These are phyloP conservation scores for Carassius carassius DNA, from an alignment of 2,113 vertebrate species.

Conservation along the genomic window DNA sequence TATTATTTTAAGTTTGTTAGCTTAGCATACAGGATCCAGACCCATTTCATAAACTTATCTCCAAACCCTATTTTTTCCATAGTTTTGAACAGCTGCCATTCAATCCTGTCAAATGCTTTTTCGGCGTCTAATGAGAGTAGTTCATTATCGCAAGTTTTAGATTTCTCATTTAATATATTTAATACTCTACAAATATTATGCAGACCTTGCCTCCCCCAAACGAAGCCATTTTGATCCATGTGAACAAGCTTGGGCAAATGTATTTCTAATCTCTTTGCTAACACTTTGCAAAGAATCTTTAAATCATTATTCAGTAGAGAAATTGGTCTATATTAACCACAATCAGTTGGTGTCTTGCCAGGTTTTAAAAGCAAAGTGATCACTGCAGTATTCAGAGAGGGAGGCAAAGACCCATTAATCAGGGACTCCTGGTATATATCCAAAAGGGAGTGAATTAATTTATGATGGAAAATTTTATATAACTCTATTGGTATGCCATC, in stretches of 20 bases:
- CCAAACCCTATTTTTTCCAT: not conserved
- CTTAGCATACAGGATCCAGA: too few species aligned
- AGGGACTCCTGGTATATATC: not conserved
- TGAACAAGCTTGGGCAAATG: not conserved
- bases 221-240: not conserved
- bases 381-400: not conserved
- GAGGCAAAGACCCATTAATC: not conserved
- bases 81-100: not conserved
- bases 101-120: conserved; percentile 8
- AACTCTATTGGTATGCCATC: not conserved
- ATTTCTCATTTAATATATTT: not conserved
- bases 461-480: not conserved
- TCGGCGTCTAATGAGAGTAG: not conserved
- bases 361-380: not conserved
- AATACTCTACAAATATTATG: not conserved
- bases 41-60: not conserved
- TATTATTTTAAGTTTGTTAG: too few species aligned
- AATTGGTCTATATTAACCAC: not conserved
- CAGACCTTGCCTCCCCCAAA: conserved; percentile 1
- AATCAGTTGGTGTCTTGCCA: not conserved
- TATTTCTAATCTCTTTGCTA: not conserved
- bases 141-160: not conserved
- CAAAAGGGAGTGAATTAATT: not conserved
- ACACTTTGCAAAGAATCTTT: not conserved
- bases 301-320: not conserved